phyloP scores from a whole-genome alignment of 2,113 vertebrate species.

The Mobula hypostoma region DNA sequence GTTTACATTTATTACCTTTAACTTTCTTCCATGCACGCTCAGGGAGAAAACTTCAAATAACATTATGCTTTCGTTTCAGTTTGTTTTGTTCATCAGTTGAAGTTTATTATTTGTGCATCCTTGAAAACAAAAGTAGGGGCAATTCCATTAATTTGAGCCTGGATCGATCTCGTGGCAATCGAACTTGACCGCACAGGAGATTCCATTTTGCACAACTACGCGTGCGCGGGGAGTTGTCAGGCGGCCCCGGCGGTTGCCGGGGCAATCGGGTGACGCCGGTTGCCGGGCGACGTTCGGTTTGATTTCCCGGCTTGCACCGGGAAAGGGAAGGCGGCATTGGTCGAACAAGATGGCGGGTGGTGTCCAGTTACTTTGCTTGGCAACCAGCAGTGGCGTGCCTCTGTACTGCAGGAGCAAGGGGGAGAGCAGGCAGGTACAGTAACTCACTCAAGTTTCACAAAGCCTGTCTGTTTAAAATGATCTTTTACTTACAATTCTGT shows the following conservation, averaged over 20 bases:
- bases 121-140: background rate
- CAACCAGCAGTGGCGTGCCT: constrained; percentile 75
- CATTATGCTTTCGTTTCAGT: background rate
- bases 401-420: constrained; percentile 70
- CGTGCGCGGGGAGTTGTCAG: background rate
- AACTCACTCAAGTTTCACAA: background rate
- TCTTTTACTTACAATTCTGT: background rate
- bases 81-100: background rate
- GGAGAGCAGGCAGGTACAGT: constrained; percentile 52
- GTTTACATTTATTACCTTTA: background rate
- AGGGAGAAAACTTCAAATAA: background rate
- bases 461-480: background rate
- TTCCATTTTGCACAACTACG: background rate
- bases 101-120: background rate
- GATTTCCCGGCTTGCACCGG: background rate
- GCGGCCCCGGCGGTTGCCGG: too few relatives aligned
- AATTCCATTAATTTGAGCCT: background rate
- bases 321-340: constrained; percentile 45
- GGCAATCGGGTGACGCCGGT: background rate
- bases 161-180: background rate
- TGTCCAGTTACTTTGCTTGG: constrained; percentile 72
- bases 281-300: background rate
- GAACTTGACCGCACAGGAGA: background rate
- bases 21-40: background rate
- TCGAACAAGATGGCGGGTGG: constrained; percentile 48